Percentiles rank a stretch among this genome's conserved stretches.
phyloP scores from a whole-genome alignment of 1,140 invertebrate genomes.

The Listronotus oregonensis region DNA sequence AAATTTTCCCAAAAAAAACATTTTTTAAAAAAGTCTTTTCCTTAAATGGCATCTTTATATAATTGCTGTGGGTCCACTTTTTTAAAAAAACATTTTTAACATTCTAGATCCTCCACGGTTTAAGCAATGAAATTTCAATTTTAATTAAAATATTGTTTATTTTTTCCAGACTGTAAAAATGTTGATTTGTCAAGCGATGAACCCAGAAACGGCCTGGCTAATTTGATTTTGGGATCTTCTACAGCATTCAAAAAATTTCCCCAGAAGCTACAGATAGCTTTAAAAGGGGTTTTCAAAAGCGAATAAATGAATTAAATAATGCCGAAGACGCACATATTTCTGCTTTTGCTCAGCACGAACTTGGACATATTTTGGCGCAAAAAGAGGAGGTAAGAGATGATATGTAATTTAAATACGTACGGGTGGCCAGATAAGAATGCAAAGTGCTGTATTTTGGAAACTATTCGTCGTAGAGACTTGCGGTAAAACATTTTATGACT shows the following conservation, averaged over 20 bases:
- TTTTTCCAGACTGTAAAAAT: slow-evolving; percentile 40
- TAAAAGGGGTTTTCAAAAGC: slow-evolving; percentile 58
- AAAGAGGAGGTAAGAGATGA: slow-evolving; percentile 59
- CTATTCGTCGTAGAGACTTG: too few relatives aligned
- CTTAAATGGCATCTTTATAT: too few relatives aligned
- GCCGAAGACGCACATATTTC: slow-evolving; percentile 66
- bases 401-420: too few relatives aligned
- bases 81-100: too few relatives aligned
- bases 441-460: too few relatives aligned
- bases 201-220: slow-evolving; percentile 63
- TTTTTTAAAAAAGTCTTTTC: too few relatives aligned
- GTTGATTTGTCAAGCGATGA: slow-evolving; percentile 53
- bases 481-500: too few relatives aligned
- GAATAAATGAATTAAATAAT: slow-evolving; percentile 49
- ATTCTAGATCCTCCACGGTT: too few relatives aligned
- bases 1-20: too few relatives aligned
- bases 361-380: slow-evolving; percentile 63
- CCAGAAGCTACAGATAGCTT: slow-evolving; percentile 61
- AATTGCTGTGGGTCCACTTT: too few relatives aligned
- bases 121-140: too few relatives aligned
- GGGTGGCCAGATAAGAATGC: too few relatives aligned
- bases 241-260: slow-evolving; percentile 56
- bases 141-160: not conserved
- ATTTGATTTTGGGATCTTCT: slow-evolving; percentile 61
- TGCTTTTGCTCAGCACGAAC: slow-evolving; percentile 71